A percentile compares a stretch with the other conserved stretches of the same genome.
Evolutionary conservation across 92 coral and sea anemone genomes (phyloP).

Genomic region (Phymanthus crucifer): DNA sequence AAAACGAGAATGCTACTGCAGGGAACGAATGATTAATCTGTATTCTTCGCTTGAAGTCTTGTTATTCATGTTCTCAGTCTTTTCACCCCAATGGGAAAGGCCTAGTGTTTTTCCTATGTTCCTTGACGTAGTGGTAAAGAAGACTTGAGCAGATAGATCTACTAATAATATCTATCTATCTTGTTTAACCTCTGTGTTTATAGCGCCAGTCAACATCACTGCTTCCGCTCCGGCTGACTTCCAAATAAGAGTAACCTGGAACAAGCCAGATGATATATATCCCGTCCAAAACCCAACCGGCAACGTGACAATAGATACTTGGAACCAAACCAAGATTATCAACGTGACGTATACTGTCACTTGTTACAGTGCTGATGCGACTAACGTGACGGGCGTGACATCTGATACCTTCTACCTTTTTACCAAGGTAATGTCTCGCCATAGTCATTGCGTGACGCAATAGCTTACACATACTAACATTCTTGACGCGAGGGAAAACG

Average conservation of each 20-base stretch:
- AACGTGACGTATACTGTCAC: slow-evolving; percentile 72
- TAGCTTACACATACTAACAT: too few species aligned
- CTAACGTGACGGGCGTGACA: slow-evolving; percentile 54
- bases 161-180: not conserved
- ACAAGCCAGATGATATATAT: slow-evolving; percentile 65
- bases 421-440: slow-evolving; percentile 15
- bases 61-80: too few species aligned
- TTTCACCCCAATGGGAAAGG: too few species aligned
- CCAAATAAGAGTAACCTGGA: slow-evolving; percentile 78
- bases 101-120: too few species aligned
- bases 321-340: slow-evolving; percentile 57
- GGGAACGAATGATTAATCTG: too few species aligned
- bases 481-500: too few species aligned
- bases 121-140: too few species aligned
- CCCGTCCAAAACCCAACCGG: slow-evolving; percentile 48
- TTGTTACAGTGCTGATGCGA: slow-evolving; percentile 82
- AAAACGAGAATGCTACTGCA: too few species aligned
- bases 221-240: slow-evolving; percentile 87
- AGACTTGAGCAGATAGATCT: too few species aligned
- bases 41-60: too few species aligned
- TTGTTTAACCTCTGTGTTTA: not conserved
- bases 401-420: slow-evolving; percentile 54
- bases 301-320: slow-evolving; percentile 62
- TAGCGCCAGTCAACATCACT: slow-evolving; percentile 78
- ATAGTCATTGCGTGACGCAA: too few species aligned